phyloP scores from a whole-genome alignment of 2,797 vertebrate genomes.

The Scolopax rusticola region DNA sequence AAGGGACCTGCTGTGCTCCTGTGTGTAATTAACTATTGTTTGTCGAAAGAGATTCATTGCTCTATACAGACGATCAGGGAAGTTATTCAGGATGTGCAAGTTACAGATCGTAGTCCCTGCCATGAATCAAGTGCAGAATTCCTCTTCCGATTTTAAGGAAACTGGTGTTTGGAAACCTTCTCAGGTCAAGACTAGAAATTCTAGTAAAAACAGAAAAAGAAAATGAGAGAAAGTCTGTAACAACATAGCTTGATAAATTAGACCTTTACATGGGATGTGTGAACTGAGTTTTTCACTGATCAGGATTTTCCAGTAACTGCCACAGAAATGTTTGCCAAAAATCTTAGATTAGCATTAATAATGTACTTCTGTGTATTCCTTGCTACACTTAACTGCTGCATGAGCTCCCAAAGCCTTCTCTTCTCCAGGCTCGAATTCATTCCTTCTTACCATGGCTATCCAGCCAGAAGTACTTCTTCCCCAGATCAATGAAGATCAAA shows the following conservation, averaged over 20 bases:
- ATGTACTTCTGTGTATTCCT: neutral
- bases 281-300: neutral
- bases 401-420: fast-evolving
- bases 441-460: neutral
- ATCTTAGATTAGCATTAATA: neutral
- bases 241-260: neutral
- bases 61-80: neutral
- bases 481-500: neutral
- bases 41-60: neutral
- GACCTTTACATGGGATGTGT: neutral
- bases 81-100: neutral
- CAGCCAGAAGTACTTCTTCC: neutral
- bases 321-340: neutral
- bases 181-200: neutral
- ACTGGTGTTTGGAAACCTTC: neutral
- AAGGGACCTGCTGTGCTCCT: neutral
- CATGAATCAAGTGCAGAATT: neutral
- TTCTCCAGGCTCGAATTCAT: neutral
- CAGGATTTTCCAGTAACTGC: neutral
- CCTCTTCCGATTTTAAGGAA: neutral
- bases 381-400: neutral
- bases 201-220: neutral
- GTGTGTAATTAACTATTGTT: neutral
- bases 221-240: neutral
- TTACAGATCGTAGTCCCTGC: neutral